phyloP scores from a whole-genome alignment of 1,140 invertebrate species.

The Brachionus calyciflorus region DNA sequence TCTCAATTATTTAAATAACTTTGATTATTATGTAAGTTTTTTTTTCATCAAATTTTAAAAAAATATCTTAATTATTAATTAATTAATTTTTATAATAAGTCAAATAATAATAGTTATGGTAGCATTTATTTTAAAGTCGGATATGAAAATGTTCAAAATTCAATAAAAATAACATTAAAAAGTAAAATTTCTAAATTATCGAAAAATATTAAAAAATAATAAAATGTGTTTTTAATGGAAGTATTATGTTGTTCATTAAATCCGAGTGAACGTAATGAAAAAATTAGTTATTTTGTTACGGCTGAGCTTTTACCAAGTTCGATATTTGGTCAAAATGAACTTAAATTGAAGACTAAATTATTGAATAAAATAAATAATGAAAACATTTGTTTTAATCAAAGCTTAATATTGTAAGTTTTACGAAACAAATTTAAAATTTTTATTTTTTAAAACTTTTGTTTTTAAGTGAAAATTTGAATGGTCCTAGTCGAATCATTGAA shows the following conservation, averaged over 20 bases:
- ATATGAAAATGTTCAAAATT: conserved; percentile 3
- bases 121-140: conserved; percentile 20
- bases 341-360: background rate
- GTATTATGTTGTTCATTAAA: background rate
- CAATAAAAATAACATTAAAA: background rate
- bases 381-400: conserved; percentile 7
- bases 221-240: background rate
- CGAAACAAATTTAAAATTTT: too few species aligned
- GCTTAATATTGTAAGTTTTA: background rate
- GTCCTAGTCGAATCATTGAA: background rate
- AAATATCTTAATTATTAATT: background rate
- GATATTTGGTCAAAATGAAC: background rate
- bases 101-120: background rate
- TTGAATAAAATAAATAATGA: background rate
- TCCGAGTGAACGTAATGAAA: background rate
- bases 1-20: background rate
- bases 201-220: too few species aligned
- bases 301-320: background rate
- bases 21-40: conserved; percentile 1
- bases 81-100: background rate
- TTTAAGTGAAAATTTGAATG: background rate
- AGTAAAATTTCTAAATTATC: too few species aligned
- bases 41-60: too few species aligned
- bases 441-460: background rate
- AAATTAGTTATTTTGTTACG: background rate